These are phyloP conservation scores for Campylomormyrus numenius DNA, from an alignment of 2,113 vertebrate genomes.

Conservation along the genomic window DNA sequence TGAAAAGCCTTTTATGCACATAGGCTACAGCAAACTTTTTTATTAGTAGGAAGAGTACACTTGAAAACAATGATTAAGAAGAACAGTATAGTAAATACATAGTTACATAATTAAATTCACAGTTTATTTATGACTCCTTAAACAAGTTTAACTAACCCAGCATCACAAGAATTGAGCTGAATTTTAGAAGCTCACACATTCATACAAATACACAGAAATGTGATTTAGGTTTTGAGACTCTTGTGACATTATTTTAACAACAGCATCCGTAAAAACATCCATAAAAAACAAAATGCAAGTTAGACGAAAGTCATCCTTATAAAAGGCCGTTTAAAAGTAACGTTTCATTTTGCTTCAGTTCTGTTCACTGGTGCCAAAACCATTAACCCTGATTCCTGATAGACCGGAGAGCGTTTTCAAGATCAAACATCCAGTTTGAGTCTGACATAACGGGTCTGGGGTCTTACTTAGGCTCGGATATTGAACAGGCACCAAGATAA, in stretches of 20 bases:
- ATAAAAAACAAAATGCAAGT: background rate
- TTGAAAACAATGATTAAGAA: background rate
- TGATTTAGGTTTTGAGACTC: background rate
- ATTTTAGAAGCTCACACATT: background rate
- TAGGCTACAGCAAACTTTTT: background rate
- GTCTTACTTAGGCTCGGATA: background rate
- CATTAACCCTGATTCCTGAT: background rate
- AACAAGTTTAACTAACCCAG: background rate
- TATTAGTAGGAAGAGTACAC: background rate
- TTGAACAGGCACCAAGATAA: background rate
- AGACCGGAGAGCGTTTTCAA: background rate
- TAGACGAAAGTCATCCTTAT: background rate
- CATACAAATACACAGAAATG: background rate
- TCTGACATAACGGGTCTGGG: background rate
- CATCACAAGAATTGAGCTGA: background rate
- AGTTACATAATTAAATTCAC: background rate
- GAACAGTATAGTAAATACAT: background rate
- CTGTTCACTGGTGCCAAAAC: background rate
- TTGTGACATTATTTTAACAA: background rate
- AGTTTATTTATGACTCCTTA: background rate
- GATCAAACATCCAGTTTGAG: background rate
- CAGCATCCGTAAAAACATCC: background rate
- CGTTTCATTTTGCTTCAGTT: background rate
- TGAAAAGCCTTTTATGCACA: background rate
- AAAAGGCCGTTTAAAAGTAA: background rate